phyloP scores from a whole-genome alignment of 2,888 invertebrate genomes.

The Sisyra terminalis region DNA sequence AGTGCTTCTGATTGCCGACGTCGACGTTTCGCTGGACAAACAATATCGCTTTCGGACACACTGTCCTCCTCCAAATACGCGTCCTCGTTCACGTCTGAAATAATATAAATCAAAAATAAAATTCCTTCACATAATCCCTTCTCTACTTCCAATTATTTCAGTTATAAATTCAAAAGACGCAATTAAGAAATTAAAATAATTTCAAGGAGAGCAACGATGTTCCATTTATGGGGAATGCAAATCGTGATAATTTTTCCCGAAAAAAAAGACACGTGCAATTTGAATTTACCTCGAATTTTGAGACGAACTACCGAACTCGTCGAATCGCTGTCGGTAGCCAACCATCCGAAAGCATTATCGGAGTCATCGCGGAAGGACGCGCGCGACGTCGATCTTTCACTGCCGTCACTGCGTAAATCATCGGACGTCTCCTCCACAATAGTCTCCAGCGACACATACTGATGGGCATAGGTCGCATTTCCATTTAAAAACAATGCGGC shows the following conservation, averaged over 20 bases:
- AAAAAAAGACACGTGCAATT: neutral
- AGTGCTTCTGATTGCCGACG: constrained; percentile 34
- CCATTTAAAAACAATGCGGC: constrained; percentile 27
- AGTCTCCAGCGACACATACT: constrained; percentile 61
- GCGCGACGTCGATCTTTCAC: constrained; percentile 34
- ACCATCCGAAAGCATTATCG: constrained; percentile 24
- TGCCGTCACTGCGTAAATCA: constrained; percentile 61
- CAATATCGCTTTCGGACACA: constrained; percentile 57
- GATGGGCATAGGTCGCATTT: constrained; percentile 31
- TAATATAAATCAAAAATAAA: too few relatives aligned
- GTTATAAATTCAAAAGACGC: neutral
- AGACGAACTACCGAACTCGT: constrained; percentile 60
- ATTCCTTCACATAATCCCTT: too few relatives aligned
- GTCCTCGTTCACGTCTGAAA: too few relatives aligned
- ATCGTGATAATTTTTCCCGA: neutral
- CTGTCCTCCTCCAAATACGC: constrained; percentile 30
- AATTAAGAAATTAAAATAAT: neutral
- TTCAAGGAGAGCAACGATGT: constrained; percentile 4
- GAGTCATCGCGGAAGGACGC: constrained; percentile 17
- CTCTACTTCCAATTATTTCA: neutral
- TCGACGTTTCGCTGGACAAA: constrained; percentile 56
- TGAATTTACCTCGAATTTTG: constrained; percentile 20
- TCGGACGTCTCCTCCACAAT: constrained; percentile 82
- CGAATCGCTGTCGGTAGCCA: constrained; percentile 56
- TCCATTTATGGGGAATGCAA: too few relatives aligned